phyloP scores from a whole-genome alignment of 2,888 invertebrate genomes.

The Clepsis dumicolana region DNA sequence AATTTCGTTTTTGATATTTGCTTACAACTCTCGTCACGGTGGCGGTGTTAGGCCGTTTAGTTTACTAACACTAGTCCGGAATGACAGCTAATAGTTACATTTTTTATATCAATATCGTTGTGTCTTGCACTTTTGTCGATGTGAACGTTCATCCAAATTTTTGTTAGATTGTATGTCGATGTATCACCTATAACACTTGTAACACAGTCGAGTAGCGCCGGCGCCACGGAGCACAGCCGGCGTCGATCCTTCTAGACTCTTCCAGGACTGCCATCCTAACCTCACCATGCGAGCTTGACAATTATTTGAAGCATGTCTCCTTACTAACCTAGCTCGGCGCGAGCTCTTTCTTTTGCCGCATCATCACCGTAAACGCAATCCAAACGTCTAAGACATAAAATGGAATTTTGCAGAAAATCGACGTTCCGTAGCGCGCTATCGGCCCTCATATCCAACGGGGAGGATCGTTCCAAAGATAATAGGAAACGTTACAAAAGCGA shows the following conservation, averaged over 20 bases:
- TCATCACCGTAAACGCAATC: slow-evolving; percentile 74
- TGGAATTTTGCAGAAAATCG: slow-evolving; percentile 86
- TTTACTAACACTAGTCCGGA: slow-evolving; percentile 77
- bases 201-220: slow-evolving; percentile 65
- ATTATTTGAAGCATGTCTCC: slow-evolving; percentile 84
- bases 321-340: slow-evolving; percentile 83
- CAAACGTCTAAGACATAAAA: slow-evolving; percentile 83
- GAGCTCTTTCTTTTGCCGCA: slow-evolving; percentile 83
- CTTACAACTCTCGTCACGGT: slow-evolving; percentile 81
- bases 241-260: slow-evolving; percentile 76
- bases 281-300: slow-evolving; percentile 84
- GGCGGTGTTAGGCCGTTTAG: slow-evolving; percentile 85
- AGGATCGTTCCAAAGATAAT: slow-evolving; percentile 87
- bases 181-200: slow-evolving; percentile 82
- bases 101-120: slow-evolving; percentile 70
- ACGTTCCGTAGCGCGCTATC: slow-evolving; percentile 87
- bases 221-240: slow-evolving; percentile 64
- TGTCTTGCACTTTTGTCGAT: slow-evolving; percentile 68
- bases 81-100: slow-evolving; percentile 80
- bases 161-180: slow-evolving; percentile 84
- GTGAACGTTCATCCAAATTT: slow-evolving; percentile 80
- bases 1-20: slow-evolving; percentile 87
- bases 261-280: slow-evolving; percentile 80
- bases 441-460: slow-evolving; percentile 86
- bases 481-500: slow-evolving; percentile 91